Base-by-base conservation (phyloP, 2,797 vertebrate species). In the Enteromius paludinosus region DNA sequence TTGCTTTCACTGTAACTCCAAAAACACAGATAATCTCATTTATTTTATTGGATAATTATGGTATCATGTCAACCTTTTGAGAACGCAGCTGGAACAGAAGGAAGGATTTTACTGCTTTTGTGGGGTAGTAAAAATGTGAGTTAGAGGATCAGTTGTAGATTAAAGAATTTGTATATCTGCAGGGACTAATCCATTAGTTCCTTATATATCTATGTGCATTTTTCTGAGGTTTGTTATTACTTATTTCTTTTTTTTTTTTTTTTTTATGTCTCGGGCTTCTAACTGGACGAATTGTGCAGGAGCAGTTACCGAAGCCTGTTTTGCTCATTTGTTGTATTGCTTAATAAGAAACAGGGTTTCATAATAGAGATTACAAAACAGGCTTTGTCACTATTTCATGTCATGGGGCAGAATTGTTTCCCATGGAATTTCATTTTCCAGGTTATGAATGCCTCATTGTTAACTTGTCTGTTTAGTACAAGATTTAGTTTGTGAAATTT, bases 371-470 rank as follows among this genome's bases (percentile, higher is more conserved):
- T 87, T 84, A 86, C 84, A 84, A 74, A 84, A 78, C 41, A 62
- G 84, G 87, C 81, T 86, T 11, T 65, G 52, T 69, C 28, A 35
- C 12, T 25, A 88, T 92, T 62, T 62, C 28, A 17, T 68, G 54
- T 88, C 88, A 89, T 90, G 92, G 87, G 54, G 90, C 87, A 0
- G 49, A 85, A 90, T 88, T 87, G 83, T 86, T 91, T 89, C 89
- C 89, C 20, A 71, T 84, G 87, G 88, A 28, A 14, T 9, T 80
- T 59, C 66, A 38, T 62, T 74, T 59, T 75, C 14, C 5, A 30
- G 17, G 23, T 81, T 41, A 56, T 28, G 25, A 78, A 73, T 33
- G 23, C 43, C 12, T 62, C 30, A 54, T 52, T 43, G 28, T 45
- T 72, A 45, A 62, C 28, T 9, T 43, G 61, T 56, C 12, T 54